Evolutionary conservation across 2,797 vertebrate species (phyloP), one percentile per base, ranked within the genome.

Genomic region (Gambelia wislizenii): DNA sequence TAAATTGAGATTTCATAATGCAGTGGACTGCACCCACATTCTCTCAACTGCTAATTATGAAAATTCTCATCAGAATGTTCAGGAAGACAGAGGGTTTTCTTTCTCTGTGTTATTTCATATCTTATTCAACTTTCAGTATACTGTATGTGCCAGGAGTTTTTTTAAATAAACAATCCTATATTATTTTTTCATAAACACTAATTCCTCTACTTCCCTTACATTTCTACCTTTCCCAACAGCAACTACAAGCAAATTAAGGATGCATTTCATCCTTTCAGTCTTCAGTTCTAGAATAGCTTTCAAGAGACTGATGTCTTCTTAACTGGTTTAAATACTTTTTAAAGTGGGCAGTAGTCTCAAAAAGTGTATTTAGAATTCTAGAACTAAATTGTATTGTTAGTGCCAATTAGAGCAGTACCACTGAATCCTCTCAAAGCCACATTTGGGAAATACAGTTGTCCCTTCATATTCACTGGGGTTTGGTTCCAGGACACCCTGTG

Each of bases 241-340:
- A 91, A 93, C 90, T 69, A 84, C 13, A 92, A 92, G 33, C 84
- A 33, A 8, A 39, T 87, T 85, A 85, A 14, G 84, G 70, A 94
- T 76, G 86, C 69, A 42, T 1, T 82, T 91, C 78, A 72, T 91
- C 88, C 83, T 70, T 89, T 92, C 85, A 92, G 67, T 61, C 56
- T 92, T 47, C 91, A 54, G 90, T 81, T 94, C 91, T 84, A 89
- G 91, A 92, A 18, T 6, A 86, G 36, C 39, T 90, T 77, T 86
- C 83, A 89, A 86, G 84, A 86, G 87, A 84, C n/a, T 69, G n/a
- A 64, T 27, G 20, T 78, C n/a, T 78, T 87, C 76, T 54, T 52
- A 69, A 78, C 8, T 39, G 12, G 70, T 83, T 18, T 4, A 20
- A 59, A 39, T 36, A 39, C 1, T 33, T 39, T 80, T 56, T 36